phyloP scores from a whole-genome alignment of 2,888 invertebrate genomes.

The Platycheirus albimanus region DNA sequence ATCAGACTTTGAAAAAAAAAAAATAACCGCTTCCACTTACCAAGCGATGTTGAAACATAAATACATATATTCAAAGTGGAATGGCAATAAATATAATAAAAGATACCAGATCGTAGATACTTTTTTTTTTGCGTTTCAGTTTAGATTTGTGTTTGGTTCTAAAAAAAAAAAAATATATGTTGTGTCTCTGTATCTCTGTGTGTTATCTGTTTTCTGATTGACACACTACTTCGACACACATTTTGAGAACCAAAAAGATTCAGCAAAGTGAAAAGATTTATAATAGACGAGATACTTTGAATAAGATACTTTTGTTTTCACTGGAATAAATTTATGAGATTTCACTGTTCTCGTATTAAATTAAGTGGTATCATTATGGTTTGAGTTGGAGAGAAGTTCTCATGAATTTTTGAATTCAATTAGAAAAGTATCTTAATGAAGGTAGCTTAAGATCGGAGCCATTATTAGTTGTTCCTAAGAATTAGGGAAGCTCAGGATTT shows the following conservation, averaged over 20 bases:
- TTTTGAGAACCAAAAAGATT: conserved; percentile 4
- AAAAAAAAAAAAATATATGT: neutral
- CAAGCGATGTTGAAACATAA: conserved; percentile 22
- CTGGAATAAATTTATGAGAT: conserved; percentile 20
- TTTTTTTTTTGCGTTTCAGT: conserved; percentile 1
- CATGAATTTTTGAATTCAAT: conserved; percentile 15
- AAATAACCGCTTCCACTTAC: neutral
- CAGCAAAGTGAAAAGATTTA: conserved; percentile 36
- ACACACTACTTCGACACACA: conserved; percentile 15
- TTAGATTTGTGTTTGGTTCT: neutral
- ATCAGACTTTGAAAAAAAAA: conserved; percentile 31
- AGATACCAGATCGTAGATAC: conserved; percentile 22
- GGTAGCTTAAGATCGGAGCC: too few relatives aligned
- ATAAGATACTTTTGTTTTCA: conserved; percentile 58
- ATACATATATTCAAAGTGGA: conserved; percentile 41
- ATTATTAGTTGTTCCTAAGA: too few relatives aligned
- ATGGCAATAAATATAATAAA: conserved; percentile 33
- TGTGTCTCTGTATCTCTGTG: neutral
- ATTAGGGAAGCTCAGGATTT: too few relatives aligned
- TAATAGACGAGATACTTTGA: conserved; percentile 26
- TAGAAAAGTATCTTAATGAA: conserved; percentile 6
- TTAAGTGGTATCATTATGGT: conserved; percentile 8
- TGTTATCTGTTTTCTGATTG: conserved; percentile 12
- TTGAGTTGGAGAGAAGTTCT: conserved; percentile 4
- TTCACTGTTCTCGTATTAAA: conserved; percentile 1